Base-by-base conservation (phyloP, 1,140 invertebrate genomes). In the Heterodera carotae region DNA sequence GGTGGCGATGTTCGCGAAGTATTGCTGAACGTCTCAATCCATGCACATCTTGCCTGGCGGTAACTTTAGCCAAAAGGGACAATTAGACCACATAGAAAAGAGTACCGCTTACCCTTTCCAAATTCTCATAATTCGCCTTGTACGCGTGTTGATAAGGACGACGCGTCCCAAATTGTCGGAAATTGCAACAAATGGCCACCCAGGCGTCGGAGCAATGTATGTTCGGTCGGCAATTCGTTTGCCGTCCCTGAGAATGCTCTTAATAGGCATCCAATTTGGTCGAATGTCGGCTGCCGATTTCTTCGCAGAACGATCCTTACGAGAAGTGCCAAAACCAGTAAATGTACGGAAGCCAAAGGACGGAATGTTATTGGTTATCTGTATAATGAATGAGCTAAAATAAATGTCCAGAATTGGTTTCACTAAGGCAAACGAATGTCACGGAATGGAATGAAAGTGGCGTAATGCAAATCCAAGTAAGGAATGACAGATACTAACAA, bases 311-410 rank as follows among this genome's bases (percentile, higher is more conserved):
- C 43, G 64, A 43, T 83, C 83, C 29, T 74, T 66, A 15, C 73
- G 36, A 4, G 82, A 83, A 53, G 69, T 75, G 12, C 82, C 82
- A 29, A 83, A 8, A 31, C 82, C 82, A 33, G 84, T 74, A 25
- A 72, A 83, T 33, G 78, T 76, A 18, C 82, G 83, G 68, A 83
- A 62, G 29, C 82, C 82, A 56, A 83, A 77, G 6, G 83, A 84
- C 29, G 82, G 82, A 67, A 81, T 81, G 12, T 48, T 59, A 22
- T 43, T 79, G 18, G 78, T 29, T n/a, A 79, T 79, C 78, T 79
- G 39, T 4, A 22, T 43, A 18, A 18, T 27, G 25, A 12, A 27
- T 1, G n/a, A n/a, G n/a, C n/a, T n/a, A n/a, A n/a, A n/a, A n/a
- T n/a, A n/a, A n/a, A n/a, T n/a, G n/a, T n/a, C n/a, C n/a, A n/a